Evolutionary conservation across 2,888 invertebrate species (phyloP), one percentile per base, ranked within the genome.

Genomic region (Aricia artaxerxes): DNA sequence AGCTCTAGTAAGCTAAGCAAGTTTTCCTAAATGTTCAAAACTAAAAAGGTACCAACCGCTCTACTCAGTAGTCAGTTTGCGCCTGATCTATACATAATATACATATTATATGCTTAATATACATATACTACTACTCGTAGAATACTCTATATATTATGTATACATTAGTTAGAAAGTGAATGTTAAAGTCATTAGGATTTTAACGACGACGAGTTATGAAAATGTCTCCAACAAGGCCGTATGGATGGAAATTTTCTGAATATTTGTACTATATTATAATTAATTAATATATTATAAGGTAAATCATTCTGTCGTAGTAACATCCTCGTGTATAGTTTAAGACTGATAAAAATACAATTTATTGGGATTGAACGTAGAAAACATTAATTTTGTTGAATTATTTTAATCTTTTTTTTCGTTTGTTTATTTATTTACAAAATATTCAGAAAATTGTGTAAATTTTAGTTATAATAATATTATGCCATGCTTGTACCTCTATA

Each of bases 221-320:
- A 69, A 69, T 69, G 69, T 69, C 16, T 69, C 13, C 11, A 69
- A 69, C 69, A 69, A 69, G 69, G 69, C 35, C 69, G 69, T 5
- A 6, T 35, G 35, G 69, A 69, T 69, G 35, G 69, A 69, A 69
- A 69, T 35, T 69, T 35, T 69, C 38, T 69, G 69, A 69, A 69
- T 69, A 69, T 13, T 69, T 69, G 69, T 69, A 69, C 13, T 69
- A 69, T 69, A 69, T 69, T 69, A 69, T 69, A 69, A 69, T 69
- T 35, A 35, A 69, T 69, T 69, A 35, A 69, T 35, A 69, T 38
- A 69, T 64, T 31, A 31, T 64, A 31, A 24, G 61, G 61, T 61
- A 61, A 69, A 31, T 69, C 64, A 31, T 69, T 31, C 24, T n/a
- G 24, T 24, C 61, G 24, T 61, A 61, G 61, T 24, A 7, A 61